Evolutionary conservation across 2,888 invertebrate species (phyloP), one percentile per base, ranked within the genome.

Genomic region (Malthinus flaveolus): DNA sequence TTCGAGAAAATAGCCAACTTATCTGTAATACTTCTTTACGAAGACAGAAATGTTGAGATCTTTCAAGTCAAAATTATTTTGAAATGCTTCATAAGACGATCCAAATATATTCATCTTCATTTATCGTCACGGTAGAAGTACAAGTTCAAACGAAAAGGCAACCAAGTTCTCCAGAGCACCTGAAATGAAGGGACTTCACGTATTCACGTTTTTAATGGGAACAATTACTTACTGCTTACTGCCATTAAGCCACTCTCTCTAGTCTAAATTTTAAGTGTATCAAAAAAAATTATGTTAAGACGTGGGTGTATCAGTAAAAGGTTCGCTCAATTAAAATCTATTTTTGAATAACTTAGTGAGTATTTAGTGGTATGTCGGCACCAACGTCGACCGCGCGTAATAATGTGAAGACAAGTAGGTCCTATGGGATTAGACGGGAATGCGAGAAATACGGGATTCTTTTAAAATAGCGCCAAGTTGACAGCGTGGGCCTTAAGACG

Each of bases 371-470:
- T 61, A 56, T 56, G 60, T 61, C 60, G 56, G 52, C 60, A 53
- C 60, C 47, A 51, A 59, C 42, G 36, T 61, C 56, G 56, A 52
- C 36, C 60, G 60, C 37, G 53, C 56, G 49, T 69, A 69, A 71
- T 71, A 68, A 66, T 64, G 68, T 66, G 71, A 64, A 68, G 69
- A 71, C 71, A 67, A 66, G 65, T 65, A 70, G 68, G 68, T 71
- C 71, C 67, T 63, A 66, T 67, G 69, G 71, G 71, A 71, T 71
- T 71, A 70, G 62, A 62, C 56, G 61, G 63, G 69, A 70, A 68
- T 70, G 67, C 46, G 55, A 53, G 65, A 66, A 62, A 65, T 56
- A 62, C 62, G 60, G 62, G 57, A 56, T 61, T 65, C 65, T 66
- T 68, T 67, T 66, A 68, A 67, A 68, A 68, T 69, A 69, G 69